Evolutionary conservation across 2,888 invertebrate species (phyloP), one percentile per base, ranked within the genome.

Genomic region (Trachelus stipa): DNA sequence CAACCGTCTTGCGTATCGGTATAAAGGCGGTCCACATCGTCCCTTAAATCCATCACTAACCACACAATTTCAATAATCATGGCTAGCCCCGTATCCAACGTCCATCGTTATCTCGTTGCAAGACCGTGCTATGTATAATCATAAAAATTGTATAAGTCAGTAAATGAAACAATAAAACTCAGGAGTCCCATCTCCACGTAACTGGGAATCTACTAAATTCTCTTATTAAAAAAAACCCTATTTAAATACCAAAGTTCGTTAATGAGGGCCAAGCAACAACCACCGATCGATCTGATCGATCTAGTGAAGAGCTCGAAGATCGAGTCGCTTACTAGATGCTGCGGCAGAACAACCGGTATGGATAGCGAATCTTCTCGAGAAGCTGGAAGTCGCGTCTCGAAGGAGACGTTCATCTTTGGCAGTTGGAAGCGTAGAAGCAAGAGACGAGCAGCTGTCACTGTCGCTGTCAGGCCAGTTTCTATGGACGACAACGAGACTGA

Each of bases 261-360:
- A 33, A 71, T 71, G 71, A 71, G 34, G 71, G 12, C 33, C 33
- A 71, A 71, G 71, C 71, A 71, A 12, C 31, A 71, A 34, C 33
- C 71, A 34, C 71, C 71, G 71, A 31, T 71, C 31, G 71, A 71
- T 71, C 71, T 71, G 33, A 34, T 71, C 31, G 71, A 71, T 11
- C 31, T 71, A 4, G 31, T 71, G 33, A 71, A 34, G 31, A 31
- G 71, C 31, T 34, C 71, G 6, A 34, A 71, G 71, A 71, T 31
- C 12, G 71, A 33, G 33, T 34, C 71, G 9, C 71, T 71, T 6
- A 71, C 71, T 6, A 31, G 71, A 31, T 71, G 71, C 71, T 71
- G 71, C 15, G 71, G 71, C 71, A 31, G 71, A 12, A 34, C 33
- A 23, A 23, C 23, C 23, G 33, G 71, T 9, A 34, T 71, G 33